Evolutionary conservation across 2,888 invertebrate genomes (phyloP), one percentile per base, ranked within the genome.

Genomic region (Ypsolopha scabrella): DNA sequence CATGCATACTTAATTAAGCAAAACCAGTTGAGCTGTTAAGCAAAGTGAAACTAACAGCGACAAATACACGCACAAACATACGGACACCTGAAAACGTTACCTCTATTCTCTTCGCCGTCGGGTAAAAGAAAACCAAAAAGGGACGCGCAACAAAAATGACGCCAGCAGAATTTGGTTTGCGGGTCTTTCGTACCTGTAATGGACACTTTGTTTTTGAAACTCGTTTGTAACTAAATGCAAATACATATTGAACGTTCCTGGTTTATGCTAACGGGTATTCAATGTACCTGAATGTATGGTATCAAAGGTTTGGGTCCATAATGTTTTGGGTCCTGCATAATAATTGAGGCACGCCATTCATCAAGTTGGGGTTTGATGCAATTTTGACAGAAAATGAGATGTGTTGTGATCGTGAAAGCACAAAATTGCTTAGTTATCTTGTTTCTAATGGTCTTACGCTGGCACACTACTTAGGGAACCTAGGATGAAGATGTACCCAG

Each of bases 271-370:
- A 48, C 39, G 48, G 39, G 48, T 33, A 48, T 48, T 33, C 13
- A 47, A 47, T 47, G 37, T 47, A 7, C 2, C 39, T 38, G n/a
- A 39, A 48, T 39, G 48, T 48, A 48, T 48, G 39, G 48, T 39
- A 48, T 48, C 48, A 48, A 14, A 33, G 33, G n/a, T 6, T 10
- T 7, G 39, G 10, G 10, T 33, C 33, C n/a, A n/a, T 39, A 48
- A 39, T 48, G 39, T 33, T 38, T 11, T 9, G 33, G n/a, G 6
- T 13, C 13, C 14, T 39, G 48, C 48, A 48, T 47, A 13, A 36
- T 47, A 47, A 47, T 47, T 37, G 37, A 37, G 6, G n/a, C 48
- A 48, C 48, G 39, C 41, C 38, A 48, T 48, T 39, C 48, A 48
- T 48, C 48, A 48, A 48, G 11, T n/a, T 45, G 24, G 24, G 24